These are phyloP conservation scores for Panthera uncia DNA, from an alignment of 2,113 vertebrate genomes.

Conservation along the genomic window DNA sequence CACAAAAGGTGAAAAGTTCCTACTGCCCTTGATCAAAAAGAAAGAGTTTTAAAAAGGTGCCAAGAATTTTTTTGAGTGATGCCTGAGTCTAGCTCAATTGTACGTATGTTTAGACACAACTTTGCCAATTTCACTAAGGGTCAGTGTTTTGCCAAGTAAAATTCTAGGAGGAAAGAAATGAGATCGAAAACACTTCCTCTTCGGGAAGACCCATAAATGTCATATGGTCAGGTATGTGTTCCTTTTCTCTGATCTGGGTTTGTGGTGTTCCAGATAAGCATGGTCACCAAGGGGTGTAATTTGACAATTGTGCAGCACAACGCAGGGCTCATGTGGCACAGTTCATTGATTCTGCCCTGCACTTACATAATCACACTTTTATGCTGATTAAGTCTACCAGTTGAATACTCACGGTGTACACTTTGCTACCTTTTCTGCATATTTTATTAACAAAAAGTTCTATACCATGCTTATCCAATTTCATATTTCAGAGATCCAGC, in stretches of 20 bases:
- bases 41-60: background rate
- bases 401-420: conserved; percentile 48
- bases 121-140: background rate
- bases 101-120: background rate
- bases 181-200: conserved; percentile 16
- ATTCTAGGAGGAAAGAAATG: conserved; percentile 42
- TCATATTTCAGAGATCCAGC: conserved; percentile 59
- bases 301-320: background rate
- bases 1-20: background rate
- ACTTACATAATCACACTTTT: conserved; percentile 10
- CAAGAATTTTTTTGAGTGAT: background rate
- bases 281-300: background rate
- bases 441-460: conserved; percentile 64
- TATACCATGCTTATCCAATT: conserved; percentile 51
- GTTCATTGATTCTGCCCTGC: background rate
- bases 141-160: conserved; percentile 48
- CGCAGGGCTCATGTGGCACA: background rate
- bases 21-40: background rate
- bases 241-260: background rate
- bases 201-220: conserved; percentile 13
- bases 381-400: background rate
- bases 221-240: background rate
- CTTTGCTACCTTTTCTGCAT: conserved; percentile 47
- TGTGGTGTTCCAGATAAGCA: background rate
- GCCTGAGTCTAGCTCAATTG: conserved; percentile 21